phyloP scores from a whole-genome alignment of 2,888 invertebrate species.

The Zelleria hepariella region DNA sequence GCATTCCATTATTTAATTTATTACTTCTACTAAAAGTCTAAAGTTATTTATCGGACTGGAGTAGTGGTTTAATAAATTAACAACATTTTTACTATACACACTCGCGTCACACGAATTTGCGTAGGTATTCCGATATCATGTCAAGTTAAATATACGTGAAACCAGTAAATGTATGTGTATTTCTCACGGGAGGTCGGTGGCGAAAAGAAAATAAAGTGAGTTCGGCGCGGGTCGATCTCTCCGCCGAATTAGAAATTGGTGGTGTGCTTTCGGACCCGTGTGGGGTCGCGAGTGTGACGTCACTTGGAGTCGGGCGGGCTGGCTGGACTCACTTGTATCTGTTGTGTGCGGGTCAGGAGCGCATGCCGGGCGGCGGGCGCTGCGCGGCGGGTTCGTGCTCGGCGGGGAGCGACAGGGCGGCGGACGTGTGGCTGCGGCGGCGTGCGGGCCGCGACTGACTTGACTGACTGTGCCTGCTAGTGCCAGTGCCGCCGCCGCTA shows the following conservation, averaged over 20 bases:
- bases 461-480: conserved; percentile 26
- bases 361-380: conserved; percentile 33
- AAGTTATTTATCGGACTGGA: too few species aligned
- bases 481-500: conserved; percentile 10
- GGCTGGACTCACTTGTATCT: neutral
- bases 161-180: too few species aligned
- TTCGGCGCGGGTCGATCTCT: neutral
- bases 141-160: too few species aligned
- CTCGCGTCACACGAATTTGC: too few species aligned
- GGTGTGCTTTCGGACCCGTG: neutral
- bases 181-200: neutral
- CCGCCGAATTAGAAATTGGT: neutral
- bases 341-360: conserved; percentile 36
- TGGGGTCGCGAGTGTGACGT: neutral
- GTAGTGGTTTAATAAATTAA: too few species aligned
- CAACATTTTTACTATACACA: too few species aligned
- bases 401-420: conserved; percentile 16
- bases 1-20: too few species aligned
- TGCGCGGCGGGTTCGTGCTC: conserved; percentile 21
- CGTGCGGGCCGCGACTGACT: conserved; percentile 40
- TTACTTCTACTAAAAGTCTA: too few species aligned
- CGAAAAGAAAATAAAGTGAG: neutral
- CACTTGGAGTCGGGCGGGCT: neutral
- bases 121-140: too few species aligned
- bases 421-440: conserved; percentile 23